Evolutionary conservation across 1,140 invertebrate genomes (phyloP).

Genomic region (Aphis craccivora): DNA sequence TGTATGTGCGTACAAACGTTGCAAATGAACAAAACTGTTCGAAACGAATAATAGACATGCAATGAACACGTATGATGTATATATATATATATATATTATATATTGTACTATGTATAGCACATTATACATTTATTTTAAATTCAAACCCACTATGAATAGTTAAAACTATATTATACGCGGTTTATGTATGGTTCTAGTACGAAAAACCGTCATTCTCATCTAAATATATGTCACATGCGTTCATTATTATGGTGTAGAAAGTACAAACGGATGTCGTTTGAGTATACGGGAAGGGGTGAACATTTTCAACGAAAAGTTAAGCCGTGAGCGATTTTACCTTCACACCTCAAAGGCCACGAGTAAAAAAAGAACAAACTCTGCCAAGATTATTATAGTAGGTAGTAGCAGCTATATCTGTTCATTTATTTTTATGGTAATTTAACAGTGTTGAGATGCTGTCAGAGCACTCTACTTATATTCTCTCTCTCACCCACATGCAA

Average conservation of each 20-base stretch:
- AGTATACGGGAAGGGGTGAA: not conserved
- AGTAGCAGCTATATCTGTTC: too few species aligned
- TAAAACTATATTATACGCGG: too few species aligned
- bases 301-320: not conserved
- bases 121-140: too few species aligned
- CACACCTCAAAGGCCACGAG: not conserved
- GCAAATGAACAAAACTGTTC: too few species aligned
- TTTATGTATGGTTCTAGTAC: too few species aligned
- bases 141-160: too few species aligned
- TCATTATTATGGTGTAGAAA: not conserved
- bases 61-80: not conserved
- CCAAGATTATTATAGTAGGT: not conserved
- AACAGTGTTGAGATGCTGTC: not conserved
- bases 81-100: too few species aligned
- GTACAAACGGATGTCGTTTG: not conserved
- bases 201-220: too few species aligned
- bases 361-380: not conserved
- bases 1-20: too few species aligned
- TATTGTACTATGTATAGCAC: too few species aligned
- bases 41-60: not conserved
- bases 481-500: not conserved
- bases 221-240: too few species aligned
- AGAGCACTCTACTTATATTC: not conserved
- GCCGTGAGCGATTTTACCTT: not conserved
- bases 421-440: not conserved